phyloP scores from a whole-genome alignment of 2,888 invertebrate genomes.

The Himalopsyche anomala region DNA sequence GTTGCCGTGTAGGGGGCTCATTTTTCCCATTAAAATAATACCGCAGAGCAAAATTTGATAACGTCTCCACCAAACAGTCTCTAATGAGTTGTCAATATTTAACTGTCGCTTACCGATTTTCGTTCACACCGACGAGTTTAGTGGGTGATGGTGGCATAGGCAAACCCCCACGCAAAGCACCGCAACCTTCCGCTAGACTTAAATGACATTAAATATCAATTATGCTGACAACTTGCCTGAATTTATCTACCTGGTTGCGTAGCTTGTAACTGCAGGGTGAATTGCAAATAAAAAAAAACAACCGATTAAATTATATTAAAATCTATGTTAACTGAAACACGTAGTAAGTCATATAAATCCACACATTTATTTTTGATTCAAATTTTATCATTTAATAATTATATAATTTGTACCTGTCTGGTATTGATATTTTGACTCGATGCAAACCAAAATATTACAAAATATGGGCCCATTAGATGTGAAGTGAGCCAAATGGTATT shows the following conservation, averaged over 20 bases:
- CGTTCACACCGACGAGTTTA: constrained; percentile 5
- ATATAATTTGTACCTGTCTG: no score
- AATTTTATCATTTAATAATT: no score
- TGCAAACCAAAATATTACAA: no score
- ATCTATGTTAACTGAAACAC: neutral
- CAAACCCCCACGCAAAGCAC: neutral
- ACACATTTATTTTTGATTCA: no score
- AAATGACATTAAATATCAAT: constrained; percentile 65
- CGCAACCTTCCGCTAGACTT: constrained; percentile 50
- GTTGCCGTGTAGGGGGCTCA: neutral
- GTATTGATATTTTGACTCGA: no score
- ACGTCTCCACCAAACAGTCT: constrained; percentile 11
- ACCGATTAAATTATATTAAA: neutral
- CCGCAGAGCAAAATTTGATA: neutral
- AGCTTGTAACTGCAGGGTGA: neutral
- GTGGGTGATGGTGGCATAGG: neutral
- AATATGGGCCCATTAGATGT: no score
- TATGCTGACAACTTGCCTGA: constrained; percentile 59
- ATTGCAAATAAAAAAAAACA: neutral
- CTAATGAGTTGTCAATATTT: constrained; percentile 20
- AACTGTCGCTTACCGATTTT: constrained; percentile 5
- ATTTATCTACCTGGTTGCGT: neutral
- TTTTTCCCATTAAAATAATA: constrained; percentile 33
- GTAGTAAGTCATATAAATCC: neutral
- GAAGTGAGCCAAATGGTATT: no score